Conservation (phyloP, 2,113 vertebrate genomes). For the Empidonax traillii region DNA sequence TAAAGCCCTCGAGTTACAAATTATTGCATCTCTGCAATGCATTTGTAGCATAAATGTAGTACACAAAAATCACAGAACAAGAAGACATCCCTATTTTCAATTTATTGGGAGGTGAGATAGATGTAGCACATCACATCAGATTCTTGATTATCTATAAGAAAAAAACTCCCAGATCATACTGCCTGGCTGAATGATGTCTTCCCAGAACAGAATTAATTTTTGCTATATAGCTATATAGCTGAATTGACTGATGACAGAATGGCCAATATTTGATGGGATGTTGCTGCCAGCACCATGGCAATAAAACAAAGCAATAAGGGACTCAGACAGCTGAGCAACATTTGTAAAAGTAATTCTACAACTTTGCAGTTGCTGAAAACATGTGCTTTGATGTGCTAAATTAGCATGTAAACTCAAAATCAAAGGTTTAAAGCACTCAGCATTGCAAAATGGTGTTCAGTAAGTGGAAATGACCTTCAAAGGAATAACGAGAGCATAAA, state of each 20-base stretch:
- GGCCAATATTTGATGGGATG: neutral
- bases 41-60: neutral
- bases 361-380: neutral
- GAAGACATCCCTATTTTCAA: neutral
- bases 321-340: neutral
- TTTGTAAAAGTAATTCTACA: neutral
- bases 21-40: neutral
- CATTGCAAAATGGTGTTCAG: neutral
- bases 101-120: neutral
- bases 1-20: neutral
- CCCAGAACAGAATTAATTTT: neutral
- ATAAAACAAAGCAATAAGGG: neutral
- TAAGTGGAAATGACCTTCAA: neutral
- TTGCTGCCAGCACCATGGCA: neutral
- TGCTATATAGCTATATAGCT: neutral
- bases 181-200: neutral
- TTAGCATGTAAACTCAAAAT: neutral
- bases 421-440: neutral
- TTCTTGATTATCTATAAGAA: neutral
- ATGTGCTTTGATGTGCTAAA: neutral
- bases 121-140: neutral
- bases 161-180: neutral
- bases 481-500: neutral
- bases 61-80: neutral
- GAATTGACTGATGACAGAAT: neutral